Conservation (phyloP, 2,888 invertebrate species). For the Melieria crassipennis region DNA sequence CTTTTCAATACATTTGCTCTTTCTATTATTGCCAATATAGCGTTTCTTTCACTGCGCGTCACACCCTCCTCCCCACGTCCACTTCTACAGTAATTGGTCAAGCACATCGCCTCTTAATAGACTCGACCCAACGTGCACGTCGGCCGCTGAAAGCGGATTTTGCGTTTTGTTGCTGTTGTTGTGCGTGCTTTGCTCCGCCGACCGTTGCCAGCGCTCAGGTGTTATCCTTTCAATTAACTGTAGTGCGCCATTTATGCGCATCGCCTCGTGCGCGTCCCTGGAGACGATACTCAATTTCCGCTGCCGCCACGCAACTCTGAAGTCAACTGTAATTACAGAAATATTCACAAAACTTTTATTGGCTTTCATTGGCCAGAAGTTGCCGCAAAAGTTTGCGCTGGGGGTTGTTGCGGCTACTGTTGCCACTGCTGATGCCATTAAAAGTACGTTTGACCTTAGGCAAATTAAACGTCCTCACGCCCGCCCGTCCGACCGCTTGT, state of each 20-base stretch:
- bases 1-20: not conserved
- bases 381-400: too few relatives aligned
- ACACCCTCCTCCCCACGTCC: not conserved
- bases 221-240: conserved; percentile 19
- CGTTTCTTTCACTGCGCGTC: too few relatives aligned
- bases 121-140: not conserved
- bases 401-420: too few relatives aligned
- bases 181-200: not conserved
- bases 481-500: too few relatives aligned
- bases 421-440: too few relatives aligned
- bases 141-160: too few relatives aligned
- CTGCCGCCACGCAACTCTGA: not conserved
- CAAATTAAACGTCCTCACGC: too few relatives aligned
- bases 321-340: too few relatives aligned
- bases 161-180: not conserved
- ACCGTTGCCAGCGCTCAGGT: conserved; percentile 1
- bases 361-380: too few relatives aligned
- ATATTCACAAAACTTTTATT: too few relatives aligned
- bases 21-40: not conserved
- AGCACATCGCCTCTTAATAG: not conserved
- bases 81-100: not conserved
- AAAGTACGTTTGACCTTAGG: too few relatives aligned
- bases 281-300: not conserved
- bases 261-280: conserved; percentile 2
- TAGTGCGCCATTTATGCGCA: not conserved